Evolutionary conservation across 2,888 invertebrate genomes (phyloP), one percentile per base, ranked within the genome.

Genomic region (Luperina nickerlii): DNA sequence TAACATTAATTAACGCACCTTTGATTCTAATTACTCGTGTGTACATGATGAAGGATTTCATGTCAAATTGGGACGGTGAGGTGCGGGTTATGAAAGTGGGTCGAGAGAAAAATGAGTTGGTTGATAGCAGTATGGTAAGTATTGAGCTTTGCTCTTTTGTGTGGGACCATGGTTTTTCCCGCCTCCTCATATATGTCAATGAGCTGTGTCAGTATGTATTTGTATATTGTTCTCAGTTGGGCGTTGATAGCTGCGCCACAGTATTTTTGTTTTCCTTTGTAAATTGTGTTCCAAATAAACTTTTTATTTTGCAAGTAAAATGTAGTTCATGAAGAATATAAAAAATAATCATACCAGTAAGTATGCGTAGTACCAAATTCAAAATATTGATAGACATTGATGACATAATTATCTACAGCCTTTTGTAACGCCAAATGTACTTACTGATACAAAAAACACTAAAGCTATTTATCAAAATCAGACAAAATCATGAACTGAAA

Each of bases 1-100:
- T 92, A 91, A 88, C 92, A 90, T 93, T 92, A 91, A 93, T 93
- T 92, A 92, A 92, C 85, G 88, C 90, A 90, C 90, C 91, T 92
- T 88, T 88, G 79, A 87, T 85, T 87, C 85, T 87, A 91, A 91
- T 91, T 90, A 89, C 86, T 87, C 82, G 81, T 85, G 88, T 86
- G 85, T 86, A 78, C 74, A 74, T 81, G 77, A 87, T 83, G 83
- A 73, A 81, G 91, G 80, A 86, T 85, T 90, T 84, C 79, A 84
- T 83, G 82, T 78, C 85, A 84, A 87, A 87, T 87, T 89, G 68
- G 85, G 72, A 81, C 76, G 45, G 65, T 54, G 63, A 71, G 78
- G 70, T 73, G 67, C 70, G 20, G 38, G n/a, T 74, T 87, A 77
- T 60, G 65, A 27, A 75, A 79, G 65, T 65, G 32, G 68, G 68